These are phyloP conservation scores for Caenorhabditis macrosperma DNA, from an alignment of 2,888 invertebrate species.

Conservation along the genomic window DNA sequence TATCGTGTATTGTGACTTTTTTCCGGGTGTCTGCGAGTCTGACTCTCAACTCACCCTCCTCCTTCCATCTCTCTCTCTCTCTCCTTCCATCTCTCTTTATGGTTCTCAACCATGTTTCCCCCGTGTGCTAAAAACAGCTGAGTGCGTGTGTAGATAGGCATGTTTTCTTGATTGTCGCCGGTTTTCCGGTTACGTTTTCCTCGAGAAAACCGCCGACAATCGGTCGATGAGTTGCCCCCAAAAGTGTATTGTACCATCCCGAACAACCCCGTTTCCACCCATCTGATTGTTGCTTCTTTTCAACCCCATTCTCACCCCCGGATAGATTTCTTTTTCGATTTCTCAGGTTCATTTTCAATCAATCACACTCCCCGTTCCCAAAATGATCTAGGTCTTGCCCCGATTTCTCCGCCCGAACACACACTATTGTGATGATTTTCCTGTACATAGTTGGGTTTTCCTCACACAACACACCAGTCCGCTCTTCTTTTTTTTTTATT, in stretches of 20 bases:
- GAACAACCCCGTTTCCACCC: no score
- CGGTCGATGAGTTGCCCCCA: no score
- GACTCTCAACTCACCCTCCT: constrained; percentile 60
- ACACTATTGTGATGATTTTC: constrained; percentile 45
- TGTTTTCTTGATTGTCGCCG: not conserved
- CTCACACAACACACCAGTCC: no score
- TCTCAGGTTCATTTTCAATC: constrained; percentile 1
- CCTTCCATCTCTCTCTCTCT: constrained; percentile 24
- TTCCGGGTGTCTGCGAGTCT: not conserved
- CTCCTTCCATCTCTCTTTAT: not conserved
- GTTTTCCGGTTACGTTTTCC: no score
- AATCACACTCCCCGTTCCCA: constrained; percentile 3
- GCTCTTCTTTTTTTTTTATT: not conserved
- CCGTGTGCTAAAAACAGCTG: constrained; percentile 36
- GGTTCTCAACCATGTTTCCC: not conserved
- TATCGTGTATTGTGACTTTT: no score
- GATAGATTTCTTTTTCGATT: not conserved
- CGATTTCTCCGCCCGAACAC: not conserved
- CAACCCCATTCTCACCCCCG: not conserved
- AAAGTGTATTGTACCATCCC: not conserved
- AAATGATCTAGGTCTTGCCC: no score
- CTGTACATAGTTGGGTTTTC: constrained; percentile 54
- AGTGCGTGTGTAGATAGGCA: constrained; percentile 30
- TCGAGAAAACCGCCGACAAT: no score
- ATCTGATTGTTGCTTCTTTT: not conserved